A percentile compares a stretch with the other conserved stretches of the same genome.
These are phyloP conservation scores for Scaptomyza hsui DNA, from an alignment of 1,140 invertebrate genomes.

Conservation along the genomic window DNA sequence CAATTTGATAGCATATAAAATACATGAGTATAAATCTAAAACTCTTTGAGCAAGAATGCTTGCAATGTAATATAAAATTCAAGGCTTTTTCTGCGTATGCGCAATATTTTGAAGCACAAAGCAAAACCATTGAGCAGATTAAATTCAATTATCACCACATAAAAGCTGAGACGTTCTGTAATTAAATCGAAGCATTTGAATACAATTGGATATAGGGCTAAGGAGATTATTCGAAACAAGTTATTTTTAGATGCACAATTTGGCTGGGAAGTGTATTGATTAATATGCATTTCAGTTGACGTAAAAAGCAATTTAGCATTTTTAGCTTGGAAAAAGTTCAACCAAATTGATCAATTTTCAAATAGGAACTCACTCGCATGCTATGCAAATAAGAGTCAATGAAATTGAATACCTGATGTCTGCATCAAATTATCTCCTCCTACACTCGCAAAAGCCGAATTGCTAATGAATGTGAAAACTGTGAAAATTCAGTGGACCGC, in stretches of 20 bases:
- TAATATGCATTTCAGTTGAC: background rate
- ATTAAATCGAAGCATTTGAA: background rate
- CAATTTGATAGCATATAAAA: slow-evolving; percentile 8
- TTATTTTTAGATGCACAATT: background rate
- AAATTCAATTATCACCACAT: slow-evolving; percentile 1
- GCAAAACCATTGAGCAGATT: background rate
- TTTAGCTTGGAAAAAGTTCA: too few relatives aligned
- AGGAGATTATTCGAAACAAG: background rate
- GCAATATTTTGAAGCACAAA: slow-evolving; percentile 9
- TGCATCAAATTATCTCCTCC: slow-evolving; percentile 26
- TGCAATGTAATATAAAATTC: too few relatives aligned
- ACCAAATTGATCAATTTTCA: slow-evolving; percentile 5
- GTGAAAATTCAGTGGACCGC: slow-evolving; percentile 8
- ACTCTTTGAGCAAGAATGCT: background rate
- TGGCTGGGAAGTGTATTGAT: background rate
- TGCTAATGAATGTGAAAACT: slow-evolving; percentile 61
- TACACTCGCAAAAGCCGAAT: slow-evolving; percentile 33
- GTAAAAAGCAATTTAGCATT: background rate
- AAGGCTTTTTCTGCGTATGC: slow-evolving; percentile 11
- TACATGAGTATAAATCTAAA: slow-evolving; percentile 4
- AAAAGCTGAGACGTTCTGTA: background rate
- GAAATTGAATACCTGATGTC: slow-evolving; percentile 1
- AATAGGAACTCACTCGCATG: background rate
- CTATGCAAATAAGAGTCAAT: slow-evolving; percentile 11
- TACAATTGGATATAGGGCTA: background rate